Conservation (phyloP, 2,113 vertebrate genomes). For the Lepus europaeus region DNA sequence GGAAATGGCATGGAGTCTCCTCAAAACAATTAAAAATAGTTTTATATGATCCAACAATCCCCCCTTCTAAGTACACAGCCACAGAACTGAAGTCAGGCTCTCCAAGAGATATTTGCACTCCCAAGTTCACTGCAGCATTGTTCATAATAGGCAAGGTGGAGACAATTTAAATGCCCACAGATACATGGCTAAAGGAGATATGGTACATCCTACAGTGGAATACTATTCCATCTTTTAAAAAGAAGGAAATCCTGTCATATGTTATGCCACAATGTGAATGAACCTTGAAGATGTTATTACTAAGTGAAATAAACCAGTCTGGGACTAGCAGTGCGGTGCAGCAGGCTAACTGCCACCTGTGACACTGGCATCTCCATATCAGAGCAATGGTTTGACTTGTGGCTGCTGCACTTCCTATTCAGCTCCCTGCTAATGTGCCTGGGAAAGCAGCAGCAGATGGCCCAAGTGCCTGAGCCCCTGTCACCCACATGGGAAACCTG, state of each 20-base stretch:
- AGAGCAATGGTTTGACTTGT: too few species aligned
- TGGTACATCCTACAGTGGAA: neutral
- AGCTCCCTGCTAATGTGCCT: too few species aligned
- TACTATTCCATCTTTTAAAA: neutral
- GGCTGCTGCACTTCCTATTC: too few species aligned
- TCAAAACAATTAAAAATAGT: neutral
- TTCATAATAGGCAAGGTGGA: neutral
- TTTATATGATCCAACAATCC: too few species aligned
- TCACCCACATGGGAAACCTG: too few species aligned
- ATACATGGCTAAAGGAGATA: neutral
- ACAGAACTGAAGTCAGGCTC: neutral
- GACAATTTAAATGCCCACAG: neutral
- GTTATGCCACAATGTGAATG: neutral
- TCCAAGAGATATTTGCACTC: neutral
- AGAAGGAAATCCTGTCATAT: neutral
- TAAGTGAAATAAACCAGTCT: neutral
- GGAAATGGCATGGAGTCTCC: neutral
- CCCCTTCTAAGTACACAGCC: neutral
- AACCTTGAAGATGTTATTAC: neutral
- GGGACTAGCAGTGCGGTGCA: too few species aligned
- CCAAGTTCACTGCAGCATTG: neutral
- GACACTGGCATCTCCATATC: too few species aligned
- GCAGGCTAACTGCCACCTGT: too few species aligned
- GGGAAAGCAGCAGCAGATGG: too few species aligned
- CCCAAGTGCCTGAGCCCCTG: too few species aligned